Evolutionary conservation across 2,797 vertebrate species (phyloP), one percentile per base, ranked within the genome.

Genomic region (Microctenopoma stevenorrisi): DNA sequence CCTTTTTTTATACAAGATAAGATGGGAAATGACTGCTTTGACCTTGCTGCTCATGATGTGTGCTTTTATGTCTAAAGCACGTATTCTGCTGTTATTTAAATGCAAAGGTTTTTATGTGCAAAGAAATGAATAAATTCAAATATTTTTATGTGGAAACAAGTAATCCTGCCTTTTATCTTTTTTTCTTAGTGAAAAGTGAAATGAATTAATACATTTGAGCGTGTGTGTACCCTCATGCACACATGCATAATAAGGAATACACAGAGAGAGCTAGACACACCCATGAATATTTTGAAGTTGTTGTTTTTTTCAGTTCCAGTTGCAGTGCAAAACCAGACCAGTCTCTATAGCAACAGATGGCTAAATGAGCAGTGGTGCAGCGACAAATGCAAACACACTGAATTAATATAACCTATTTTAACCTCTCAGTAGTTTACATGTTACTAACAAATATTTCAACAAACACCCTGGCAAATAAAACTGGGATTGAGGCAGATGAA

Each of bases 291-390:
- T 86, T 83, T 82, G 56, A 75, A 72, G 33, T 56, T 9, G 25
- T 47, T 76, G 59, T 42, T 72, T 70, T 74, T 65, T 80, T 71
- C 60, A 74, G 47, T 70, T 82, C 83, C 81, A 89, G 82, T 85
- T 85, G 83, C 76, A 77, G 72, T 16, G 74, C 81, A 58, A 84
- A 86, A 82, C 80, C 79, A 83, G 86, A 78, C 64, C 59, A 26
- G 88, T 91, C 88, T 86, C 92, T 84, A 92, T 91, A 89, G 90
- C 88, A 93, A 92, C 90, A 86, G 85, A 87, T 91, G 86, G 61
- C 74, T 84, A 82, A 85, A 83, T 74, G 72, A 84, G 74, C 70
- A 42, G 72, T 33, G 37, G 66, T 78, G 72, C 68, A 46, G 60
- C 30, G 55, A 79, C 84, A 85, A 72, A 83, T 69, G 72, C 61